Evolutionary conservation across 2,797 vertebrate genomes (phyloP), one percentile per base, ranked within the genome.

Genomic region (Potorous gilbertii): DNA sequence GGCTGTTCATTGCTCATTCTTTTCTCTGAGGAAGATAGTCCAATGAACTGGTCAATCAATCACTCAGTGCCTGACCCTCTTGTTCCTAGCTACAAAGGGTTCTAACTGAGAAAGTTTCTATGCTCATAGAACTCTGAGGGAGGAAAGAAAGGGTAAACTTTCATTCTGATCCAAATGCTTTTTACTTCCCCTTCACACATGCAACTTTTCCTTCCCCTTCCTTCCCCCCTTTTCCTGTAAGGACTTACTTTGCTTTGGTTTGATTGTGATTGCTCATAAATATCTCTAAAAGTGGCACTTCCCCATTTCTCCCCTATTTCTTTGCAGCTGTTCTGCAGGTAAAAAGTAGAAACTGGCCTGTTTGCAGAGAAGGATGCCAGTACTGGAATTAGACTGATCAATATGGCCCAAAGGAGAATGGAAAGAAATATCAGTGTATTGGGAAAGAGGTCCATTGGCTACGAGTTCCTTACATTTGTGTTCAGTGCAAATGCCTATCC

Each of bases 1-100:
- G 40, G 3, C 31, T 59, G 40, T 93, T 96, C 29, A 93, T 96
- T 50, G 96, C 55, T 94, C 54, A 55, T 54, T 34, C 91, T 94
- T 46, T 96, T 57, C 91, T 96, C 93, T 95, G 90, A 62, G 91
- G 52, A 55, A 24, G n/a, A 93, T 92, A 93, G 29, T 96, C 90
- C 93, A 96, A 94, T 95, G 57, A 59, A 94, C 96, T 96, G 52
- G 14, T 74, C n/a, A 40, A 16, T 46, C 18, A 81, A 54, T 91
- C 55, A 92, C 24, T n/a, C 16, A 56, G 0, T 54, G 11, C 13
- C n/a, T 54, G 0, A 16, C 14, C 8, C 74, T 93, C 95, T 92
- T 90, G 29, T 90, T 55, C 29, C 52, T 90, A 46, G 52, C 21
- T 50, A 90, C 90, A 90, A 21, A 55, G 21, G 74, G 21, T 50